These are phyloP conservation scores for Hypena proboscidalis DNA, from an alignment of 2,888 invertebrate species.

Conservation along the genomic window DNA sequence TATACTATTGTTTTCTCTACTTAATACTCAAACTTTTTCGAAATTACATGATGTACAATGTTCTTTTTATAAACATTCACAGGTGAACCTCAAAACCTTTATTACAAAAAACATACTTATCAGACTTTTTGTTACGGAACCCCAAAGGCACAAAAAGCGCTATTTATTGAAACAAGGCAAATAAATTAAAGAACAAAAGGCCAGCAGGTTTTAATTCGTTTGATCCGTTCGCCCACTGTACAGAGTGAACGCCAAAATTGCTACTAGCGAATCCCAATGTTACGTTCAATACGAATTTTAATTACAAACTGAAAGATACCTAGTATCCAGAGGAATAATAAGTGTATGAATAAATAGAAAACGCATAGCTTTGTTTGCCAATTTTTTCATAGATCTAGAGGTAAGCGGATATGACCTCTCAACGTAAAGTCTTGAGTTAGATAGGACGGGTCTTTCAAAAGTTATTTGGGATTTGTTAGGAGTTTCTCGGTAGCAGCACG, in stretches of 20 bases:
- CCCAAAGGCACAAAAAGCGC: constrained; percentile 35
- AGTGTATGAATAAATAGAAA: constrained; percentile 14
- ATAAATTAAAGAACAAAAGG: constrained; percentile 61
- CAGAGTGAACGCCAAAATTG: constrained; percentile 54
- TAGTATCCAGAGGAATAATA: constrained; percentile 26
- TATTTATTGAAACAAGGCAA: constrained; percentile 53
- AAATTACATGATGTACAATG: too few species aligned
- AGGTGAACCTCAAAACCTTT: too few species aligned
- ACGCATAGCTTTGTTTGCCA: neutral
- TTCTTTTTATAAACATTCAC: too few species aligned
- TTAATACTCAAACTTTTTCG: too few species aligned
- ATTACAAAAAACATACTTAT: too few species aligned
- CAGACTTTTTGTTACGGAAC: too few species aligned
- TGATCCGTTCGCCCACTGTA: constrained; percentile 51
- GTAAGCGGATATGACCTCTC: too few species aligned
- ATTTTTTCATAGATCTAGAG: constrained; percentile 10
- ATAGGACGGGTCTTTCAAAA: too few species aligned
- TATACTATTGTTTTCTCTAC: too few species aligned
- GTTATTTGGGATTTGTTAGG: too few species aligned
- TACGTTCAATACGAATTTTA: constrained; percentile 35
- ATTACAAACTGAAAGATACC: constrained; percentile 38
- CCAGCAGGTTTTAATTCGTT: constrained; percentile 54
- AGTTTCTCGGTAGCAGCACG: too few species aligned
- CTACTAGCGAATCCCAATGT: constrained; percentile 43
- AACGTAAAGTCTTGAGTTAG: too few species aligned